These are phyloP conservation scores for Psylliodes chrysocephalus DNA, from an alignment of 2,888 invertebrate genomes.

Conservation along the genomic window DNA sequence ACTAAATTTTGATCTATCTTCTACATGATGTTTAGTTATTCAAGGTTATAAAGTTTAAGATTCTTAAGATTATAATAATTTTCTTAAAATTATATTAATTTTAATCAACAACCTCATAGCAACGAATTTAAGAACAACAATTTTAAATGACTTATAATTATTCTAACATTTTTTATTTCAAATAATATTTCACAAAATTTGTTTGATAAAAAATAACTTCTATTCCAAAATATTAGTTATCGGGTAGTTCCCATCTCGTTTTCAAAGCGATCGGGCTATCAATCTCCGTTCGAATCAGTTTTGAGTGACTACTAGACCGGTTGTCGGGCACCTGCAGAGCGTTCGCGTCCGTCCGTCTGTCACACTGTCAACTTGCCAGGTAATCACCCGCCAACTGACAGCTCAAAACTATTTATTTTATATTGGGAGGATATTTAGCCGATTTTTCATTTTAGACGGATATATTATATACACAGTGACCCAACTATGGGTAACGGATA, in stretches of 20 bases:
- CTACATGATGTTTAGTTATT: no score
- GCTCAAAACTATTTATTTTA: constrained; percentile 31
- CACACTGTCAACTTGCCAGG: constrained; percentile 36
- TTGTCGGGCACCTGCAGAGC: constrained; percentile 31
- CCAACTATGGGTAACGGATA: no score
- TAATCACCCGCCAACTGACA: constrained; percentile 20
- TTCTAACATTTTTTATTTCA: no score
- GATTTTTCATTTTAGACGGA: constrained; percentile 23
- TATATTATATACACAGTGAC: constrained; percentile 12
- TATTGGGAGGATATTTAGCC: neutral
- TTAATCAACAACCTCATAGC: no score
- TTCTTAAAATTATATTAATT: no score
- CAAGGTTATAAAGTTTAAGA: no score
- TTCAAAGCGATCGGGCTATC: constrained; percentile 28
- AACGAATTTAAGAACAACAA: no score
- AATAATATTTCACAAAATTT: no score
- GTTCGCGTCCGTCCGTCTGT: constrained; percentile 31
- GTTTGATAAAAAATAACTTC: neutral
- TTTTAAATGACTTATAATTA: no score
- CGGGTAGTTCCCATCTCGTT: neutral
- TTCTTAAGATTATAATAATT: no score
- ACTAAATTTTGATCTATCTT: no score
- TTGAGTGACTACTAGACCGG: constrained; percentile 34
- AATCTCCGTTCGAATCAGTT: constrained; percentile 30
- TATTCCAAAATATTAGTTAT: constrained; percentile 9